phyloP scores from a whole-genome alignment of 2,797 vertebrate species.

The Steatocranus sp. region DNA sequence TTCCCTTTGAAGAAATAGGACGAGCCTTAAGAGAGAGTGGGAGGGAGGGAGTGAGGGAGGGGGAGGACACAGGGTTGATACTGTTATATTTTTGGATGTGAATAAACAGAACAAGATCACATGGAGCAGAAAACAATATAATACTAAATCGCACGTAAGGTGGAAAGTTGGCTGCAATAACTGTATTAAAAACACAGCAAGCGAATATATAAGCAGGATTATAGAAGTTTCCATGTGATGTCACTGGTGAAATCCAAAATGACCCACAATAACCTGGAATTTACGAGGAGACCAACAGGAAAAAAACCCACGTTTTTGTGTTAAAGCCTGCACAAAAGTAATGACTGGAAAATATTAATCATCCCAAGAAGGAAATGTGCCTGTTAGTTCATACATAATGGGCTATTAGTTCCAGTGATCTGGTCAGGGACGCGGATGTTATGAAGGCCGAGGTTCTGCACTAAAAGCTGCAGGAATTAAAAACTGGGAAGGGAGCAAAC shows the following conservation, averaged over 20 bases:
- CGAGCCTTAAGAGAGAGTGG: conserved; percentile 45
- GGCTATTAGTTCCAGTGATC: not conserved
- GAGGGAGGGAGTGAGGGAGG: not conserved
- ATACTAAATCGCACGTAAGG: not conserved
- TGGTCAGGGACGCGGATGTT: not conserved
- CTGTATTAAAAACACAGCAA: conserved; percentile 1
- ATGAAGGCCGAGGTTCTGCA: not conserved
- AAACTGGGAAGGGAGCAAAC: not conserved
- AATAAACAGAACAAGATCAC: not conserved
- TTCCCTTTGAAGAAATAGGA: conserved; percentile 95
- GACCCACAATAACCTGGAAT: not conserved
- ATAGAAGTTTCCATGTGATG: not conserved
- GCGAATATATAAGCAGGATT: not conserved
- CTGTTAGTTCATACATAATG: conserved; percentile 3
- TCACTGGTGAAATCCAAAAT: not conserved
- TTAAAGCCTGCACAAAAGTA: not conserved
- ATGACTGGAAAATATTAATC: conserved; percentile 32
- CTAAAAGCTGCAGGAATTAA: not conserved
- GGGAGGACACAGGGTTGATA: not conserved
- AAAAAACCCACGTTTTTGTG: not conserved
- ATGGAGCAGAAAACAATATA: not conserved
- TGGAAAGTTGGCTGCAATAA: not conserved
- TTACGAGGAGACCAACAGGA: not conserved
- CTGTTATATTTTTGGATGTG: not conserved
- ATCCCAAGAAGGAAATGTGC: not conserved